Percentiles rank a stretch among this genome's conserved stretches.
Conservation (phyloP, 2,888 invertebrate species). For the Cybosia mesomella region DNA sequence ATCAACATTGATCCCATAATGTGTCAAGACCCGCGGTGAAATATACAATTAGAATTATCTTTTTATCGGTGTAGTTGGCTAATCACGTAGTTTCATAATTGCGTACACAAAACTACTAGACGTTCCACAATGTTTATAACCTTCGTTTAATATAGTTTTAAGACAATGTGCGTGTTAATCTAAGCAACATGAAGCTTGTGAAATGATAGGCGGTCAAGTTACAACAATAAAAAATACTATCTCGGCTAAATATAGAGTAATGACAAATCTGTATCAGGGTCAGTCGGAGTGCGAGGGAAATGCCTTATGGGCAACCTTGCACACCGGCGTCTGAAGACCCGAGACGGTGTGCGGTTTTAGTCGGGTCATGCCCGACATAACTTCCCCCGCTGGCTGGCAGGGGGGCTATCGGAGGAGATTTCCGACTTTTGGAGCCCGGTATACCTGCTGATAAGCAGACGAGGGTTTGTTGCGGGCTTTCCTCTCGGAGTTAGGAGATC, state of each 20-base stretch:
- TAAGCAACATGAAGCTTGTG: not conserved
- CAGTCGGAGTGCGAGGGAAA: too few relatives aligned
- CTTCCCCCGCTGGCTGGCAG: too few relatives aligned
- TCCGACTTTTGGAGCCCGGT: too few relatives aligned
- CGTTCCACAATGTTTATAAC: constrained; percentile 12
- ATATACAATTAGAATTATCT: constrained; percentile 10
- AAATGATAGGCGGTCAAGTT: not conserved
- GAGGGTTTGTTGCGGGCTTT: too few relatives aligned
- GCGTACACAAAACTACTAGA: not conserved
- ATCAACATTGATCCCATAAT: constrained; percentile 12
- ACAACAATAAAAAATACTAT: not conserved
- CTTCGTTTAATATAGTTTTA: constrained; percentile 8
- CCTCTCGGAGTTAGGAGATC: too few relatives aligned
- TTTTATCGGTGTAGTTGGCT: constrained; percentile 10
- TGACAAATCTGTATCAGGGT: not conserved
- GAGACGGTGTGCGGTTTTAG: too few relatives aligned
- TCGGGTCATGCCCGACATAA: too few relatives aligned
- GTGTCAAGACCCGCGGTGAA: not conserved
- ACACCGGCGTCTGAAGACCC: too few relatives aligned
- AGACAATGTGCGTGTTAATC: constrained; percentile 11
- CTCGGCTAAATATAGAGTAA: not conserved
- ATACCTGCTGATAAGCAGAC: too few relatives aligned
- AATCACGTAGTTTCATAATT: constrained; percentile 14
- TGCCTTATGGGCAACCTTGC: too few relatives aligned
- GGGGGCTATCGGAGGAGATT: too few relatives aligned